Conservation (phyloP, 2,888 invertebrate species). For the Callosobruchus maculatus region DNA sequence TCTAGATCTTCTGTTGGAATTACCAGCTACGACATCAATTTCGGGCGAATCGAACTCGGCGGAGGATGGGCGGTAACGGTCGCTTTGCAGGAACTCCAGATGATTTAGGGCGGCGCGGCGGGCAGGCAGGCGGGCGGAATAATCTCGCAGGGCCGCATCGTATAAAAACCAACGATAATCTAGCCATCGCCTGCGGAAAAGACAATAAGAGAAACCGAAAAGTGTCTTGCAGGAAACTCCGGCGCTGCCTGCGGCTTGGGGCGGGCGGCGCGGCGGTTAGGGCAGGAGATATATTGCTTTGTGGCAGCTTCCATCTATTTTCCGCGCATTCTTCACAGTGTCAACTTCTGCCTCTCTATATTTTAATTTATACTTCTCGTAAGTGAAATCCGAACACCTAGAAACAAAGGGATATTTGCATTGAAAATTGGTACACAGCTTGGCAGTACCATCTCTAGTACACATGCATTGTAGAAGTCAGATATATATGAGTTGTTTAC, state of each 20-base stretch:
- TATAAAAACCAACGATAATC: conserved; percentile 1
- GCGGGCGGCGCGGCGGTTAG: not conserved
- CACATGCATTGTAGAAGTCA: too few species aligned
- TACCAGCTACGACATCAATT: not conserved
- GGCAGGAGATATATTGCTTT: not conserved
- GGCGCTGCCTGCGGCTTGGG: not conserved
- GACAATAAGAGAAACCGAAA: not conserved
- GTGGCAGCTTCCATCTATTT: not conserved
- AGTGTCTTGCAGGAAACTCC: not conserved
- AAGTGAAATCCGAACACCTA: too few species aligned
- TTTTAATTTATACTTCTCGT: too few species aligned
- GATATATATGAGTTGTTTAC: too few species aligned
- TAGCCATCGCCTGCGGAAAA: not conserved
- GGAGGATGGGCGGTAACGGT: not conserved
- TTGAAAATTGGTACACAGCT: too few species aligned
- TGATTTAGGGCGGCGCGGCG: not conserved
- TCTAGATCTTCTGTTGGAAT: not conserved
- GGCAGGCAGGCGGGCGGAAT: not conserved
- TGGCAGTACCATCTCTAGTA: too few species aligned
- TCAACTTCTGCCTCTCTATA: too few species aligned
- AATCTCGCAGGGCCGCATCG: not conserved
- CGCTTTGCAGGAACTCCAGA: not conserved
- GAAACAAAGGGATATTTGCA: too few species aligned
- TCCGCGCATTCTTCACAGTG: too few species aligned
- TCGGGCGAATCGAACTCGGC: not conserved